Percentiles rank a stretch among this genome's conserved stretches.
Evolutionary conservation across 2,888 invertebrate genomes (phyloP).

Genomic region (Eupithecia exiguata): DNA sequence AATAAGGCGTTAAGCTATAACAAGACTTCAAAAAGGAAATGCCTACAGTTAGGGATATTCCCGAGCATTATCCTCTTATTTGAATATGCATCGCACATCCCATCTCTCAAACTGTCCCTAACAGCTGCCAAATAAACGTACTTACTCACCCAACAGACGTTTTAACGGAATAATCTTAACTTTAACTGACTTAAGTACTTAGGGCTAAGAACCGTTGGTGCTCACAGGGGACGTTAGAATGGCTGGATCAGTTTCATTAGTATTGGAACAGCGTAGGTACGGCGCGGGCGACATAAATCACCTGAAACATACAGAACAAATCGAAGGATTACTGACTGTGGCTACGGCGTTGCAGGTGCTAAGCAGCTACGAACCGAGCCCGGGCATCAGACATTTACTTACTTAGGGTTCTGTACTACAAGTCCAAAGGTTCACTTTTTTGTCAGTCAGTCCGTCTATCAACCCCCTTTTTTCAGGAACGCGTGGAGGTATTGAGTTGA

Average conservation of each 20-base stretch:
- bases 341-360: neutral
- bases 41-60: neutral
- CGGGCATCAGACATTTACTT: neutral
- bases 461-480: too few species aligned
- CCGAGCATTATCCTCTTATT: constrained; percentile 16
- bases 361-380: neutral
- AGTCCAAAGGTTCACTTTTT: too few species aligned
- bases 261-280: neutral
- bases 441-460: too few species aligned
- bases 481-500: too few species aligned
- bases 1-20: too few species aligned
- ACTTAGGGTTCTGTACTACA: too few species aligned
- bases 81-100: constrained; percentile 24
- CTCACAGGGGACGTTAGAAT: neutral
- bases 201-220: constrained; percentile 41
- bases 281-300: neutral
- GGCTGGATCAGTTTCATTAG: neutral
- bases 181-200: constrained; percentile 48
- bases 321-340: neutral
- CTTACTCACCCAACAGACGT: constrained; percentile 41
- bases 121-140: constrained; percentile 36
- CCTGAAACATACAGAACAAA: neutral
- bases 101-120: constrained; percentile 29
- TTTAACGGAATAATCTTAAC: constrained; percentile 48
- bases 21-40: neutral